Evolutionary conservation across 2,888 invertebrate species (phyloP).

Genomic region (Dicranocentrus wangi): DNA sequence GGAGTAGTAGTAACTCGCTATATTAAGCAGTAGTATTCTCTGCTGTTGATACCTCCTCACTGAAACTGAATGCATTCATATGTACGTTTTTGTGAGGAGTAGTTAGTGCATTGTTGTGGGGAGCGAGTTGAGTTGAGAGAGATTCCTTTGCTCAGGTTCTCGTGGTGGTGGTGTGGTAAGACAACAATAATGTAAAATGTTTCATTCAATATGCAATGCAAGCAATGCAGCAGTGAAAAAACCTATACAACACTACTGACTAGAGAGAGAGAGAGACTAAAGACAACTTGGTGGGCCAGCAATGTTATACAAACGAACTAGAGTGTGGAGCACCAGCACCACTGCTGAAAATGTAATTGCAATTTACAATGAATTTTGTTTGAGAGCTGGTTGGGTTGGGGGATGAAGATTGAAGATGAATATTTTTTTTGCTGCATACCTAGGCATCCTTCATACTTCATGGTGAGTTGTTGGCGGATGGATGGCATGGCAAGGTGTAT

Average conservation of each 20-base stretch:
- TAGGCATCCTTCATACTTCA: too few relatives aligned
- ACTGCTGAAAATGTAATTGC: slow-evolving; percentile 23
- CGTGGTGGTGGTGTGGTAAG: too few relatives aligned
- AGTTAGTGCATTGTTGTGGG: slow-evolving; percentile 14
- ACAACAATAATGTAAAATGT: neutral
- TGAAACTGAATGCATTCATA: too few relatives aligned
- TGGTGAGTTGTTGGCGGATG: too few relatives aligned
- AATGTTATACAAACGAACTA: slow-evolving; percentile 42
- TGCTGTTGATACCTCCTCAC: too few relatives aligned
- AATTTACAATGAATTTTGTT: slow-evolving; percentile 29
- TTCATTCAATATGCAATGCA: neutral
- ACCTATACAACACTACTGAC: neutral
- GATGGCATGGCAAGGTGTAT: too few relatives aligned
- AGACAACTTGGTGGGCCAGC: too few relatives aligned
- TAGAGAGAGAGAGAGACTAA: neutral
- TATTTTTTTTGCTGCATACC: slow-evolving; percentile 6
- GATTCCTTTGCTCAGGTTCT: slow-evolving; percentile 35
- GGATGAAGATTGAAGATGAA: slow-evolving; percentile 26
- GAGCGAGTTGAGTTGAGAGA: neutral
- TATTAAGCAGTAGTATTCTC: too few relatives aligned
- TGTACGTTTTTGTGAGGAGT: too few relatives aligned
- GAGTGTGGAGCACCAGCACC: slow-evolving; percentile 29
- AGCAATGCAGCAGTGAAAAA: neutral
- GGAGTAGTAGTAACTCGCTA: too few relatives aligned
- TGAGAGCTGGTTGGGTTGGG: slow-evolving; percentile 13